Evolutionary conservation across 2,888 invertebrate genomes (phyloP), one percentile per base, ranked within the genome.

Genomic region (Phlogophora meticulosa): DNA sequence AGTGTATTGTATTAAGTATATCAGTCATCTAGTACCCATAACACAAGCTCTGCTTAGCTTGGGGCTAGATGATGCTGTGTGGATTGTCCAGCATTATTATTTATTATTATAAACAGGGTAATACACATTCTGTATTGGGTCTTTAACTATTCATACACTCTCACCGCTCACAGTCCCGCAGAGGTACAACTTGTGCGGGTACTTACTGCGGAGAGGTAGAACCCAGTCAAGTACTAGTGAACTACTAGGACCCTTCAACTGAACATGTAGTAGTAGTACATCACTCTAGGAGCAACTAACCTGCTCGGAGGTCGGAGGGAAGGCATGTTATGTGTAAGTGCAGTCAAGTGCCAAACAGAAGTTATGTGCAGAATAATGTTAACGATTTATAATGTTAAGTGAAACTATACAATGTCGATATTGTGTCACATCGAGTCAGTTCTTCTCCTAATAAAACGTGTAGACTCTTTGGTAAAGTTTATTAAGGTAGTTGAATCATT

Each of bases 231-330:
- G 15, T 34, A 22, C 43, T 36, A 28, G 53, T 49, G 34, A 67
- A 45, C 53, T 45, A 28, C 9, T 34, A 55, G 43, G 2, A 51
- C 34, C 28, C 69, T 75, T 42, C 40, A 72, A 51, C 36, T 49
- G 5, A 24, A 58, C 43, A 28, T 49, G 38, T 28, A 11, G 17
- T 13, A 11, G 32, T 34, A 60, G 22, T 40, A 28, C 45, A 52
- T 42, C n/a, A 17, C 28, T 48, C 52, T 20, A 7, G 20, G 9
- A 42, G 32, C 38, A 38, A n/a, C 20, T 55, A 32, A 38, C 5
- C 48, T 43, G 22, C 32, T 32, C 7, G 28, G 22, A 17, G 9
- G 20, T 32, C 7, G 28, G 22, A 17, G 9, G 20, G 22, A 7
- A n/a, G 2, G 17, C 17, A 32, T 63, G 22, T 13, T 24, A 11